Conservation (phyloP, 1,140 invertebrate species). For the Aphis gossypii region DNA sequence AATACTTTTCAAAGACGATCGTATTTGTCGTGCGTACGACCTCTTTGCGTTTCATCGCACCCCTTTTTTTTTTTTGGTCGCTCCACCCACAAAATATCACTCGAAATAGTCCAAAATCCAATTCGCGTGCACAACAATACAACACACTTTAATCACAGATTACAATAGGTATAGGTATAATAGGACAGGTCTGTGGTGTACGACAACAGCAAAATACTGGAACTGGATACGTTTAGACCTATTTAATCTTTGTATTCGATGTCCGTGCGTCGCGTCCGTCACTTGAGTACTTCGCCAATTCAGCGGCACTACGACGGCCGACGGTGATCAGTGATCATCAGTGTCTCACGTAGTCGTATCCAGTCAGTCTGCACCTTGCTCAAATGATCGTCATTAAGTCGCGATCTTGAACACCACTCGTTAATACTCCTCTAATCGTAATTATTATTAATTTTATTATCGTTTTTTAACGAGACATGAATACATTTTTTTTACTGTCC, state of each 20-base stretch:
- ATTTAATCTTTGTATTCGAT: background rate
- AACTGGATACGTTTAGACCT: background rate
- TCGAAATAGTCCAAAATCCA: background rate
- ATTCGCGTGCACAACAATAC: background rate
- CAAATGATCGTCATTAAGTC: background rate
- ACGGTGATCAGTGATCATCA: too few relatives aligned
- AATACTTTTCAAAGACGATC: background rate
- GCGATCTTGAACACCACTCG: background rate
- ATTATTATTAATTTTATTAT: background rate
- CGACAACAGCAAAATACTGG: background rate
- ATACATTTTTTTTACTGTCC: background rate
- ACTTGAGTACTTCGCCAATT: background rate
- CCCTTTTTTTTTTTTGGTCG: too few relatives aligned
- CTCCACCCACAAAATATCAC: constrained; percentile 34
- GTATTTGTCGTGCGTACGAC: background rate
- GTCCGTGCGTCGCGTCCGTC: background rate
- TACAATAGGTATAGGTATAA: background rate
- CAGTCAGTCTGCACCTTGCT: background rate
- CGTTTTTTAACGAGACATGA: constrained; percentile 6
- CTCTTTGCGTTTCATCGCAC: background rate
- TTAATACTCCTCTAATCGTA: background rate
- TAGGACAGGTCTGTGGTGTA: too few relatives aligned
- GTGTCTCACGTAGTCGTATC: too few relatives aligned
- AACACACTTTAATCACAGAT: background rate
- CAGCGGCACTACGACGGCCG: too few relatives aligned